A percentile compares a stretch with the other conserved stretches of the same genome.
phyloP scores from a whole-genome alignment of 2,797 vertebrate genomes.

The Lagorchestes hirsutus region DNA sequence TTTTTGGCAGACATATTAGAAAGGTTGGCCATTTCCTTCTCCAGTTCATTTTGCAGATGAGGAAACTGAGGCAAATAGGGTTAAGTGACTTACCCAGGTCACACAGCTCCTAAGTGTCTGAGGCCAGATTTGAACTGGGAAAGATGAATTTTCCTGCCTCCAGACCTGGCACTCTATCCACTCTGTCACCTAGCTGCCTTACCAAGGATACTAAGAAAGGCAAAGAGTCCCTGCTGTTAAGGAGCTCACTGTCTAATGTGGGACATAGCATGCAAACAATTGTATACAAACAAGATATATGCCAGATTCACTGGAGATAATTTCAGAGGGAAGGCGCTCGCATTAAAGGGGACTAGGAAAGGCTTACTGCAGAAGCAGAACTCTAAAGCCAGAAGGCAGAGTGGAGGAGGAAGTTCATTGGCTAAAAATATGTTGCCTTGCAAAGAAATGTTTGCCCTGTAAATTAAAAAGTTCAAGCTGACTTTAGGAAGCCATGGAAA shows the following conservation, averaged over 20 bases:
- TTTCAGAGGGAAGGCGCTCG: not conserved
- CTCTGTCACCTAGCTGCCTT: not conserved
- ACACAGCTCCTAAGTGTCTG: not conserved
- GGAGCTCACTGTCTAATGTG: not conserved
- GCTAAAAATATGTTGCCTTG: not conserved
- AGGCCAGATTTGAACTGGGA: not conserved
- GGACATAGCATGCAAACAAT: not conserved
- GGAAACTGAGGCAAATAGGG: not conserved
- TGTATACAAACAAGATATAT: not conserved
- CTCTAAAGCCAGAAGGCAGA: not conserved
- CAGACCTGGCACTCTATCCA: not conserved
- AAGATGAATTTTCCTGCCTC: not conserved
- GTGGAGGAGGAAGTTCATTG: not conserved
- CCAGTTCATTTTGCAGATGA: not conserved
- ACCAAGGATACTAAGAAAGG: not conserved
- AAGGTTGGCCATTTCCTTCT: not conserved
- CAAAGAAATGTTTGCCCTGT: not conserved
- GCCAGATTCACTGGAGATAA: not conserved
- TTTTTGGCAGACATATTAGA: not conserved
- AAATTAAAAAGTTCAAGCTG: not conserved
- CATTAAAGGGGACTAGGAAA: not conserved
- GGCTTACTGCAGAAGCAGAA: not conserved
- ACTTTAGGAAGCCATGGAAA: not conserved
- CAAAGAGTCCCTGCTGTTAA: not conserved
- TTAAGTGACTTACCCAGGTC: not conserved